Percentiles rank a stretch among this genome's conserved stretches.
Evolutionary conservation across 2,113 vertebrate genomes (phyloP).

Genomic region (Corythoichthys haematopterus): DNA sequence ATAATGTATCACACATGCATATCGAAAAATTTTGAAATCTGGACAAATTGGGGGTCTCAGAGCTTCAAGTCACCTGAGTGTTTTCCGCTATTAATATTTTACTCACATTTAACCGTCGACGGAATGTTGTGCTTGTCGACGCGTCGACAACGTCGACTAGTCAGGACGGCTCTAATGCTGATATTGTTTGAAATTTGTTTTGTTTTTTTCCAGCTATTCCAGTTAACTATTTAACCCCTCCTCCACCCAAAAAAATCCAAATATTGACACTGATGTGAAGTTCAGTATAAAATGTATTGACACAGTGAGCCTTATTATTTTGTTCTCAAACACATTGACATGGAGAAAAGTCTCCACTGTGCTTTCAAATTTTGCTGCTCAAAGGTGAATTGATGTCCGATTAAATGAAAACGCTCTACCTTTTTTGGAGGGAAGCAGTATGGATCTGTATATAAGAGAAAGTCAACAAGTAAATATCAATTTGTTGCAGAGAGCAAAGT

Average conservation of each 20-base stretch:
- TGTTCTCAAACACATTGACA: background rate
- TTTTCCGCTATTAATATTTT: too few relatives aligned
- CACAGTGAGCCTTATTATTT: background rate
- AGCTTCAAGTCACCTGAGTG: too few relatives aligned
- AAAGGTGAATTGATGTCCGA: slow-evolving; percentile 3
- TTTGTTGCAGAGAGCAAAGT: background rate
- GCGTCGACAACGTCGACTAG: too few relatives aligned
- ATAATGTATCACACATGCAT: too few relatives aligned
- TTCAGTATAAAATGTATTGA: background rate
- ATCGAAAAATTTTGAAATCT: too few relatives aligned
- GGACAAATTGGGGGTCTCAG: too few relatives aligned
- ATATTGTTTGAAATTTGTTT: too few relatives aligned
- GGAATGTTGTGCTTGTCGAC: too few relatives aligned
- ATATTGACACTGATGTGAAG: background rate
- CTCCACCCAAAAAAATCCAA: background rate
- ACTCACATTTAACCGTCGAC: too few relatives aligned
- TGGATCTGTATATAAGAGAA: slow-evolving; percentile 23
- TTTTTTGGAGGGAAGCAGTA: slow-evolving; percentile 8
- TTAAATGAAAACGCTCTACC: background rate
- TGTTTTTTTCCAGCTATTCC: too few relatives aligned
- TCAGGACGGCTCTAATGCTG: too few relatives aligned
- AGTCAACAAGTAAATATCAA: slow-evolving; percentile 46
- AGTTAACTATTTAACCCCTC: too few relatives aligned
- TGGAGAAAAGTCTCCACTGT: background rate
- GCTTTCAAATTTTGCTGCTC: background rate